Conservation (phyloP, 2,113 vertebrate species). For the Sinocyclocheilus anophthalmus region DNA sequence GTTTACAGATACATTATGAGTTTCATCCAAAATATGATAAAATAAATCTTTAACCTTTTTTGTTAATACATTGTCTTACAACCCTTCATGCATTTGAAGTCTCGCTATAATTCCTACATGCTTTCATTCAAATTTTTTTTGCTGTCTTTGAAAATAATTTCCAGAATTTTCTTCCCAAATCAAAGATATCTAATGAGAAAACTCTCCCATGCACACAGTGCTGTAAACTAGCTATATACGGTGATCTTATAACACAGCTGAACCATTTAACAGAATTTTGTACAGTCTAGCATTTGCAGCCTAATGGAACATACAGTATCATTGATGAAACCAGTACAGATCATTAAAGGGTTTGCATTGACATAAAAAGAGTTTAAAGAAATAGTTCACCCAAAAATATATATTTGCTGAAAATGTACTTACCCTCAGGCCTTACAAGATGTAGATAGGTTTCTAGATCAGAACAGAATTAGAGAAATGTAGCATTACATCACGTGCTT, state of each 20-base stretch:
- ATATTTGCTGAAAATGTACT: too few relatives aligned
- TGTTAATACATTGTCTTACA: conserved; percentile 43
- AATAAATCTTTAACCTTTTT: conserved; percentile 58
- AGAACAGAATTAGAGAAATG: too few relatives aligned
- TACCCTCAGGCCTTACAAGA: too few relatives aligned
- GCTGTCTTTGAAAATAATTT: not conserved
- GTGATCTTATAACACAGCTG: not conserved
- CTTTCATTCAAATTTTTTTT: too few relatives aligned
- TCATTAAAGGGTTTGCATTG: conserved; percentile 54
- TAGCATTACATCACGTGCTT: too few relatives aligned
- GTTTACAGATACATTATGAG: conserved; percentile 50
- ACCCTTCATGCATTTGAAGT: not conserved
- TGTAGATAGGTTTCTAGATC: too few relatives aligned
- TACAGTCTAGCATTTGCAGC: conserved; percentile 10
- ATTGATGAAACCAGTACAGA: not conserved
- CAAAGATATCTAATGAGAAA: not conserved
- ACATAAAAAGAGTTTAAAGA: conserved; percentile 7
- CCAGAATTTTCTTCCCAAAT: not conserved
- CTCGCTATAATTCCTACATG: not conserved
- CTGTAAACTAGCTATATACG: not conserved
- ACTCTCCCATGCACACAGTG: conserved; percentile 48
- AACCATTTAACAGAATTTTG: not conserved
- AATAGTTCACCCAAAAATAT: too few relatives aligned
- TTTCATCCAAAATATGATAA: conserved; percentile 60
- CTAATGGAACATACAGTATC: not conserved